These are phyloP conservation scores for Mycetomoellerius zeteki DNA, from an alignment of 1,140 invertebrate genomes.

Conservation along the genomic window DNA sequence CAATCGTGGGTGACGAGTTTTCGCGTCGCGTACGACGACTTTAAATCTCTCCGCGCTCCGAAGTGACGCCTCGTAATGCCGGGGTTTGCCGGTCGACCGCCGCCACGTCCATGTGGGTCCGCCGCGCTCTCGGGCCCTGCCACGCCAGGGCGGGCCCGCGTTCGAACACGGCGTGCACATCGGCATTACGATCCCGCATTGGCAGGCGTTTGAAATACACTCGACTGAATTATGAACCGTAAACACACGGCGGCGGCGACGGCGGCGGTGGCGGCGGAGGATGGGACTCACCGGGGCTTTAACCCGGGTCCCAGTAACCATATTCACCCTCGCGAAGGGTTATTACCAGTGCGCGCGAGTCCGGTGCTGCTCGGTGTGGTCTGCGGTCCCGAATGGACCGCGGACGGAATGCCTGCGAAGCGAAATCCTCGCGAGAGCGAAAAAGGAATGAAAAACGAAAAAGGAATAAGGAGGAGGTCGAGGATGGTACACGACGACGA, in stretches of 20 bases:
- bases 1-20: constrained; percentile 83
- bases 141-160: constrained; percentile 3
- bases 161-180: constrained; percentile 62
- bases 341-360: constrained; percentile 82
- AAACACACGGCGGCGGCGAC: constrained; percentile 82
- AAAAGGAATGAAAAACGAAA: background rate
- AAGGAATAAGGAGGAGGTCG: background rate
- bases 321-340: constrained; percentile 85
- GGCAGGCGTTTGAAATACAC: constrained; percentile 86
- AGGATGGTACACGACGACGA: constrained; percentile 11
- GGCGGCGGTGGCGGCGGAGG: constrained; percentile 39
- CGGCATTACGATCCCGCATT: constrained; percentile 81
- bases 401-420: constrained; percentile 76
- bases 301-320: constrained; percentile 79
- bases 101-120: constrained; percentile 5
- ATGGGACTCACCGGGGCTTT: constrained; percentile 80
- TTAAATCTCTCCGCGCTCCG: constrained; percentile 80
- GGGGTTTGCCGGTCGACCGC: constrained; percentile 65
- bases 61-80: constrained; percentile 82
- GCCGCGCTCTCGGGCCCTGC: background rate
- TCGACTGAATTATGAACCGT: constrained; percentile 87
- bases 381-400: constrained; percentile 83
- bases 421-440: constrained; percentile 54
- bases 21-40: constrained; percentile 80
- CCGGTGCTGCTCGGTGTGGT: constrained; percentile 81